Evolutionary conservation across 2,113 vertebrate genomes (phyloP), one percentile per base, ranked within the genome.

Genomic region (Pachypanchax playfairii): DNA sequence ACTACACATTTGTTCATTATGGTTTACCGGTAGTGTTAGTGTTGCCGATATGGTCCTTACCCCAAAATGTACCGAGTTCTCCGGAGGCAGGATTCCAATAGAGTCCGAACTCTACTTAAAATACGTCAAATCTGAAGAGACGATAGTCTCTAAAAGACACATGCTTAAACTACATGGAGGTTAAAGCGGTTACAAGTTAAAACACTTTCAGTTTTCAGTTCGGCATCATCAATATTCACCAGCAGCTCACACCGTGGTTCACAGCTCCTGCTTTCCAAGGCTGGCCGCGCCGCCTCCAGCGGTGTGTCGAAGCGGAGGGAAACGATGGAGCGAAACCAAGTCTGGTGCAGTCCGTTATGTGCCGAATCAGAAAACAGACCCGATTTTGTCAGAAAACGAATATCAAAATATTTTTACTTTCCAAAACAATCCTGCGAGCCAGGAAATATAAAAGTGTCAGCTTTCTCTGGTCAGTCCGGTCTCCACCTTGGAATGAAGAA

Each of bases 121-220:
- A 36, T 3, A 29, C 6, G 6, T n/a, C 21, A 21, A 1, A 25
- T 42, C 57, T 35, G 5, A 50, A 26, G 4, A 17, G 1, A 21
- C 2, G 4, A 8, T 1, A 1, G 8, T 14, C 0, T 26, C 5
- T 14, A 20, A 0, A 7, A 36, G 17, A 47, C 2, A 25, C 3
- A 0, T 0, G 1, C 1, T 11, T 0, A 0, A 14, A 2, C 0
- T 6, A 48, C 12, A 20, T 22, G 0, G 17, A 2, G 1, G 26
- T 15, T 6, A 20, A 15, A 33, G 0, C 0, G 0, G 0, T 10
- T n/a, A 0, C 10, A 28, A 0, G n/a, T 33, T 10, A 15, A 62
- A 2, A 20, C 0, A 5, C 5, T 15, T 0, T 4, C 24, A 6
- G 0, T 35, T 46, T 35, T 47, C 6, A n/a, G 1, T 35, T 61